Evolutionary conservation across 2,113 vertebrate species (phyloP).

Genomic region (Clinocottus analis): DNA sequence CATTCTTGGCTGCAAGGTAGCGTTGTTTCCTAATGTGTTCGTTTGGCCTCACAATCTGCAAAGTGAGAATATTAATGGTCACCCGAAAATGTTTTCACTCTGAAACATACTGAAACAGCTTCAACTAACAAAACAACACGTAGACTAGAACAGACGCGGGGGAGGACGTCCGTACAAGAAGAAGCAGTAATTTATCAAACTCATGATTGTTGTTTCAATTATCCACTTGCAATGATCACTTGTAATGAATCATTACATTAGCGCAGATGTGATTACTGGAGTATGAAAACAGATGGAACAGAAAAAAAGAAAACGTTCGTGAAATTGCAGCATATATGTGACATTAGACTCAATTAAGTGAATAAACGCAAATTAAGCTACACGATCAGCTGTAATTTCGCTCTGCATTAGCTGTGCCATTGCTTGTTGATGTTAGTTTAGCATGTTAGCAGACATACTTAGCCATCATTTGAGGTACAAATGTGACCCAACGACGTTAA

Average conservation of each 20-base stretch:
- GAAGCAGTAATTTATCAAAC: not conserved
- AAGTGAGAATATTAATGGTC: conserved; percentile 9
- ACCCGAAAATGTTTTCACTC: not conserved
- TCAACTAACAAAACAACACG: not conserved
- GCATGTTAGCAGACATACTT: not conserved
- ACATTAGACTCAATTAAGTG: not conserved
- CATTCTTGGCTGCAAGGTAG: conserved; percentile 90
- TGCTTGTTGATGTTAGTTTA: not conserved
- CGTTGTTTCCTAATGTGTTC: conserved; percentile 93
- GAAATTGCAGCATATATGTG: not conserved
- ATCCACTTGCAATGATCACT: not conserved
- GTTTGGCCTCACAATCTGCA: conserved; percentile 88
- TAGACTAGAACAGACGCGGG: not conserved
- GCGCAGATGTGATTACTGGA: not conserved
- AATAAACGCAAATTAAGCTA: not conserved
- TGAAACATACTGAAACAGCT: not conserved
- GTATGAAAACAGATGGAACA: not conserved
- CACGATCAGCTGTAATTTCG: not conserved
- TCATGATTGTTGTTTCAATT: not conserved
- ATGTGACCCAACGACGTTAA: not conserved
- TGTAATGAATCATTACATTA: not conserved
- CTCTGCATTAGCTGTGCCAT: no score
- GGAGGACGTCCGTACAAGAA: not conserved
- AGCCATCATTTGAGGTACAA: not conserved
- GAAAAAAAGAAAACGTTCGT: not conserved